Evolutionary conservation across 2,113 vertebrate species (phyloP).

Genomic region (Jaculus jaculus): DNA sequence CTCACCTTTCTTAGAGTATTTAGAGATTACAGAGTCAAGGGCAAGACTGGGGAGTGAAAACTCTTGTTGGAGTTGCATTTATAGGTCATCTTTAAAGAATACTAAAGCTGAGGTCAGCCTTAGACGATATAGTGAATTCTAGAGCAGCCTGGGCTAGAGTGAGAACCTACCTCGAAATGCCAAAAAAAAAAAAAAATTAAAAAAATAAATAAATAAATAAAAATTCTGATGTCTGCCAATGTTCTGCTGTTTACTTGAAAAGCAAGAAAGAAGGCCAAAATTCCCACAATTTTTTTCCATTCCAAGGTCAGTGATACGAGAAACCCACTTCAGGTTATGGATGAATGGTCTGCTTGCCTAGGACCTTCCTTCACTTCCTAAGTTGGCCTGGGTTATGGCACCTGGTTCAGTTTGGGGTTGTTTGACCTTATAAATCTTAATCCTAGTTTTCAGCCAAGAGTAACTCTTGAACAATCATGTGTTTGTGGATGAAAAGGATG

Average conservation of each 20-base stretch:
- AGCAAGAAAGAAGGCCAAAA: background rate
- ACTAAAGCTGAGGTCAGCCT: background rate
- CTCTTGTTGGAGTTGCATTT: background rate
- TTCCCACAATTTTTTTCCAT: background rate
- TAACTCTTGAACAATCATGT: conserved; percentile 6
- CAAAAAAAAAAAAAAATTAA: no score
- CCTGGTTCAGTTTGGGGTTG: background rate
- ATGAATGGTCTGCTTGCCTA: background rate
- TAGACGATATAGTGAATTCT: no score
- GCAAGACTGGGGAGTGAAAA: background rate
- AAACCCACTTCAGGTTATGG: background rate
- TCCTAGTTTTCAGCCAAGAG: background rate
- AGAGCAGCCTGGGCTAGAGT: no score
- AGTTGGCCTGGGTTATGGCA: background rate
- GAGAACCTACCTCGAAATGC: no score
- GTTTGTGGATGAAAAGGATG: background rate
- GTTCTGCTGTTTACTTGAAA: background rate
- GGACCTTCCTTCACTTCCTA: background rate
- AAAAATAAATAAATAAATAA: no score
- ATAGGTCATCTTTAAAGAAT: background rate
- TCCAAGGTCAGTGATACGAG: background rate
- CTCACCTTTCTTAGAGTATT: background rate
- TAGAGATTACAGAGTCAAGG: background rate
- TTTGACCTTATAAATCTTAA: conserved; percentile 22
- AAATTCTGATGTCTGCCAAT: background rate